Conservation (phyloP, 1,140 invertebrate species). For the Trachelipus rathkii region DNA sequence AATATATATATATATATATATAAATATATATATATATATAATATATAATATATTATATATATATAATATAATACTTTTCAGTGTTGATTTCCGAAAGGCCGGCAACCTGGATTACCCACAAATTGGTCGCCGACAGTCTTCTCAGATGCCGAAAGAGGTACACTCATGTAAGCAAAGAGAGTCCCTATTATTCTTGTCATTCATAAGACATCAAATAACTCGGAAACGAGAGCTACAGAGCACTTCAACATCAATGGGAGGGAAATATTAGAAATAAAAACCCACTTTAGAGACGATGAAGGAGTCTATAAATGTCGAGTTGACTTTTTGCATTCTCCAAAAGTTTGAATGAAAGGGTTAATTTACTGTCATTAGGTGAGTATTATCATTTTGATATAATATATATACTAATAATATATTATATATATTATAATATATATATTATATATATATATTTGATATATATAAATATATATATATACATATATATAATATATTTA, state of each 20-base stretch:
- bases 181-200: neutral
- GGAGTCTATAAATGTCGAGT: neutral
- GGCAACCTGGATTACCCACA: neutral
- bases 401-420: too few relatives aligned
- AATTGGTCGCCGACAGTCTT: neutral
- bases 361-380: neutral
- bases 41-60: neutral
- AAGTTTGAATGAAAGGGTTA: neutral
- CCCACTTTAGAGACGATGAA: neutral
- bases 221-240: neutral
- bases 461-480: slow-evolving; percentile 8
- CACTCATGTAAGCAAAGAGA: neutral
- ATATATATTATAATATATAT: slow-evolving; percentile 15
- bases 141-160: neutral
- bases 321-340: neutral
- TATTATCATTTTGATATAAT: slow-evolving; percentile 9
- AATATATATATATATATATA: too few relatives aligned
- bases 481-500: slow-evolving; percentile 8
- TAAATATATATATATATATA: too few relatives aligned
- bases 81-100: neutral
- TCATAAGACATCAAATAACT: neutral
- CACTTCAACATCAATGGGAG: neutral
- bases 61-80: neutral
- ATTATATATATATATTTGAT: slow-evolving; percentile 1
- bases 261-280: neutral